Evolutionary conservation across 2,113 vertebrate species (phyloP).

Genomic region (Pundamilia nyererei): DNA sequence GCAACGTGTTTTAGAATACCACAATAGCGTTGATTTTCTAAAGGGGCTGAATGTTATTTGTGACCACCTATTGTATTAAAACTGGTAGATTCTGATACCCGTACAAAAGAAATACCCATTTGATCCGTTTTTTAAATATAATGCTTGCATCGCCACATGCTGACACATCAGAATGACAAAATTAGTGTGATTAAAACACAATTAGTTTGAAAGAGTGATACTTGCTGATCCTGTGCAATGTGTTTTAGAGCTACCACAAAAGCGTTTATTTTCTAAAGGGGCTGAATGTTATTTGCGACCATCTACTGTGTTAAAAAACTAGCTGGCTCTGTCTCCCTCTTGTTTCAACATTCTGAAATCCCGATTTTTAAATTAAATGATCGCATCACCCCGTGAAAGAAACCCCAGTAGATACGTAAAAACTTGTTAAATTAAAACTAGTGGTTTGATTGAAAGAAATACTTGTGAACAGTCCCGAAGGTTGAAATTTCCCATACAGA

Average conservation of each 20-base stretch:
- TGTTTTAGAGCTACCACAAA: neutral
- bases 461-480: neutral
- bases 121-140: neutral
- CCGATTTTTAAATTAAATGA: neutral
- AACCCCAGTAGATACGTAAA: neutral
- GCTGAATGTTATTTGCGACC: neutral
- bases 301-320: neutral
- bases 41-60: neutral
- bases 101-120: neutral
- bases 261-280: neutral
- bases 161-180: neutral
- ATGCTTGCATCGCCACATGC: neutral
- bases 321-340: neutral
- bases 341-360: neutral
- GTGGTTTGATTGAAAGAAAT: neutral
- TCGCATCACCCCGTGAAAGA: neutral
- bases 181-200: neutral
- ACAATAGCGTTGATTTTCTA: neutral
- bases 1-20: neutral
- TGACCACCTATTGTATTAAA: neutral
- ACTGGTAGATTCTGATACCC: neutral
- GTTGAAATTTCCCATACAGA: neutral
- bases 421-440: neutral
- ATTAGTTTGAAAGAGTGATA: neutral
- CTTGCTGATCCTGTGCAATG: neutral